These are phyloP conservation scores for Cuniculus paca DNA, from an alignment of 2,797 vertebrate species.

Conservation along the genomic window DNA sequence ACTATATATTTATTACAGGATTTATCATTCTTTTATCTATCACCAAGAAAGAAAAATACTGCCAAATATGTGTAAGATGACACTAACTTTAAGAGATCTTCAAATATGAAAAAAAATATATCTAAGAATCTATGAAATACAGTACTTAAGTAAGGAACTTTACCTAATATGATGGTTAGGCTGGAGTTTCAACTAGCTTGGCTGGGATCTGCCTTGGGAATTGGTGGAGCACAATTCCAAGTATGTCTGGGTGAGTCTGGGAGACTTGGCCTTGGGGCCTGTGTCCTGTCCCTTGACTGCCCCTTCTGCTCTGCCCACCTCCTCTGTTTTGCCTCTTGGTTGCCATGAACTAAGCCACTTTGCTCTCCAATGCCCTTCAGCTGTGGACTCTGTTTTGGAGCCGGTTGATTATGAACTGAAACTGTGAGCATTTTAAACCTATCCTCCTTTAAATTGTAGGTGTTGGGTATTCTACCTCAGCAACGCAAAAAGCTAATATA, in stretches of 20 bases:
- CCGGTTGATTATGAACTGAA: neutral
- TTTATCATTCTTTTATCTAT: neutral
- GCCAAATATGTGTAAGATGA: neutral
- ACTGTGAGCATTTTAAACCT: neutral
- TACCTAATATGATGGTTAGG: neutral
- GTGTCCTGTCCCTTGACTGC: neutral
- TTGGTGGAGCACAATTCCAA: neutral
- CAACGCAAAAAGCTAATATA: neutral
- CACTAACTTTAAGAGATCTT: neutral
- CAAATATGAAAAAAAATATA: conserved; percentile 22
- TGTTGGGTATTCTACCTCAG: neutral
- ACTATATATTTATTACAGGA: conserved; percentile 40
- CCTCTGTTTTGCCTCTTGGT: neutral
- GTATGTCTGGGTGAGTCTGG: neutral
- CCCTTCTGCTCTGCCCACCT: neutral
- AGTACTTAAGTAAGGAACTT: neutral
- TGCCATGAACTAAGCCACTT: neutral
- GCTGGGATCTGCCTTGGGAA: neutral
- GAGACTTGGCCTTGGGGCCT: neutral
- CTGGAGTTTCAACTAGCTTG: neutral
- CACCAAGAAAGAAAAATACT: conserved; percentile 36
- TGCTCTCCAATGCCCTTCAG: neutral
- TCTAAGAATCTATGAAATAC: neutral
- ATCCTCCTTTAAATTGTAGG: neutral
- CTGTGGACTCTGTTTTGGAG: neutral